Base-by-base conservation (phyloP, 1,140 invertebrate genomes). In the Holotrichia oblita region DNA sequence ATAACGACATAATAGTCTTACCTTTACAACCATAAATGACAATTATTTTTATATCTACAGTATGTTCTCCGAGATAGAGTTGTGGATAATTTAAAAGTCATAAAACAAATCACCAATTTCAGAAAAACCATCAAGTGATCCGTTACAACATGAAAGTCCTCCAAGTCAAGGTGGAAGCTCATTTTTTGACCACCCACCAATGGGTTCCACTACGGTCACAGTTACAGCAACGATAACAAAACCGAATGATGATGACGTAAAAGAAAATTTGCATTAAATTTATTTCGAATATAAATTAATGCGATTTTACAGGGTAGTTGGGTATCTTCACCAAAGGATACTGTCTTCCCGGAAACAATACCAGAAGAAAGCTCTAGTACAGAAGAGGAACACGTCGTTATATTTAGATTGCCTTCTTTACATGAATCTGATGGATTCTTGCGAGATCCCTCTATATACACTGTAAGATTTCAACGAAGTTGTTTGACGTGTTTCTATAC, bases 351-450 rank as follows among this genome's bases (percentile, higher is more conserved):
- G 0, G 95, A 97, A 90, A 97, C 95, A 0, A 97, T 97, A 81
- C 95, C 95, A 0, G 95, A 97, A 88, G 96, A 97, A 86, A 96
- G 94, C 84, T 96, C 95, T 3, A 96, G 95, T 82, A 94, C 94
- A 64, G 95, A 96, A 87, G 96, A 97, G 85, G 95, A 97, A 87
- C 95, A 96, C 85, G 94, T 97, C 83, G 95, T 95, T 40, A 95
- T 95, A 84, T 94, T 94, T 82, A 89, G 93, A 3, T 86, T 95
- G 55, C 93, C 93, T 17, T 93, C 93, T 0, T 87, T 94, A 69
- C 91, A 91, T 80, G 93, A 93, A 82, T 90, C 91, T 4, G 93
- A 92, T 20, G 87, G 87, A 3, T 88, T 90, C 44, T 86, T 89
- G 77, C 86, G 88, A 75, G 86, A 90, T 41, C 90, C 90, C 64